Evolutionary conservation across 2,888 invertebrate genomes (phyloP).

Genomic region (Trichopoda pennipes): DNA sequence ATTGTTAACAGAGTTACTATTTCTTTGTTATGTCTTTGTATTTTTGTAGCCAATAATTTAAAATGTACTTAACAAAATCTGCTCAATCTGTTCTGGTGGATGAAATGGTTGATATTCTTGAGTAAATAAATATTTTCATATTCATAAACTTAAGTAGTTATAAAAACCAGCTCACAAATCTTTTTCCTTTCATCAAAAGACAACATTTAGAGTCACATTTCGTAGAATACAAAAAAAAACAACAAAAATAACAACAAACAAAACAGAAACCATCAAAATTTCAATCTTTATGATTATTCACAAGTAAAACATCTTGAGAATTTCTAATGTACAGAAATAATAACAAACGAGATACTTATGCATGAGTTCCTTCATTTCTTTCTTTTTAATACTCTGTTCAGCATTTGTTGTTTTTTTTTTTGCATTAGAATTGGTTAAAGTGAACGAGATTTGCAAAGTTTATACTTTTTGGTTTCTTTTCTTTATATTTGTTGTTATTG

Average conservation of each 20-base stretch:
- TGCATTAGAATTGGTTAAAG: background rate
- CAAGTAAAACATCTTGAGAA: conserved; percentile 62
- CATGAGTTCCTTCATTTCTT: conserved; percentile 30
- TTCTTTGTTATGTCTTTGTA: background rate
- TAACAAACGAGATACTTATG: conserved; percentile 27
- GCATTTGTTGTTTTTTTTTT: too few relatives aligned
- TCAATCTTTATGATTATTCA: conserved; percentile 52
- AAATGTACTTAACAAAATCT: conserved; percentile 55
- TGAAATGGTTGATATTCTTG: conserved; percentile 27
- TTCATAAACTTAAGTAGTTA: conserved; percentile 55
- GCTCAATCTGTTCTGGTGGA: conserved; percentile 44
- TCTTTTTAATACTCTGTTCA: too few relatives aligned
- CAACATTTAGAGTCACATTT: conserved; percentile 22
- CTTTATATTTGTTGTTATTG: background rate
- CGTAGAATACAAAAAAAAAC: conserved; percentile 25
- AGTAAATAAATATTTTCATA: conserved; percentile 50
- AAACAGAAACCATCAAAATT: conserved; percentile 22
- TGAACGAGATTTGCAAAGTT: conserved; percentile 30
- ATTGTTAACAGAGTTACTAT: conserved; percentile 18
- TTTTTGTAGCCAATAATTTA: conserved; percentile 45
- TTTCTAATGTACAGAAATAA: conserved; percentile 43
- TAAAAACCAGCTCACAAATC: conserved; percentile 39
- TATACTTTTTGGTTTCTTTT: conserved; percentile 22
- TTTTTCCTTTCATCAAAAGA: conserved; percentile 37
- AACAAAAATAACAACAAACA: too few relatives aligned